A percentile compares a stretch with the other conserved stretches of the same genome.
phyloP scores from a whole-genome alignment of 92 coral and sea anemone genomes.

The Parazoanthus darwini region DNA sequence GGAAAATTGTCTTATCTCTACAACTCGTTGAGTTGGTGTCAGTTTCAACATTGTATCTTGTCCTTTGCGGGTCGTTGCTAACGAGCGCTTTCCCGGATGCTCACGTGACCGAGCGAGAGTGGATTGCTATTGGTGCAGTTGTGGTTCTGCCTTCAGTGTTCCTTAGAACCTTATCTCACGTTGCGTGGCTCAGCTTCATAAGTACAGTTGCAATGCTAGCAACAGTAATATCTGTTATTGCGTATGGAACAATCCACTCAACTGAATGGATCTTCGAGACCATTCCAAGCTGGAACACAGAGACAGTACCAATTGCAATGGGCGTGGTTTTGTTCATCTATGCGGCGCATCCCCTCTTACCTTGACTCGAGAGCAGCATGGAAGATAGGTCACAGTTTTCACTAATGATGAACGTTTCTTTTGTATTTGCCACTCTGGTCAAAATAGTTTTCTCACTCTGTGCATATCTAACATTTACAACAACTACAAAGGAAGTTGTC shows the following conservation, averaged over 20 bases:
- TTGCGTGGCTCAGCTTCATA: constrained; percentile 71
- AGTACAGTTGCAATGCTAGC: constrained; percentile 54
- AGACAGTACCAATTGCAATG: constrained; percentile 58
- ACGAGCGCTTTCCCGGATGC: constrained; percentile 47
- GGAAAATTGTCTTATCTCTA: constrained; percentile 51
- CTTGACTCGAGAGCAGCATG: constrained; percentile 65
- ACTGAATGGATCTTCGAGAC: constrained; percentile 52
- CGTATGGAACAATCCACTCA: constrained; percentile 51
- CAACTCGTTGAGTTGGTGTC: constrained; percentile 55
- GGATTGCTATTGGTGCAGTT: constrained; percentile 56
- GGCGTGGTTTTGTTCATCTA: constrained; percentile 69
- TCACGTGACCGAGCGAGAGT: constrained; percentile 45
- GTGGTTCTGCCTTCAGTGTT: constrained; percentile 66
- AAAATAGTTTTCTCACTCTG: constrained; percentile 54
- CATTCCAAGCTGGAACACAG: constrained; percentile 48
- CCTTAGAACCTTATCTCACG: constrained; percentile 52
- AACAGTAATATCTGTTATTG: constrained; percentile 56
- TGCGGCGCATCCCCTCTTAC: constrained; percentile 68
- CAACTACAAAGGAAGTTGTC: constrained; percentile 56
- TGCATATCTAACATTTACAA: constrained; percentile 59
- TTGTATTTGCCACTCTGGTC: constrained; percentile 52
- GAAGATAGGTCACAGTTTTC: constrained; percentile 53
- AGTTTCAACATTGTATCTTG: constrained; percentile 51
- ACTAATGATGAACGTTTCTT: constrained; percentile 58
- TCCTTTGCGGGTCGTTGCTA: constrained; percentile 66